A percentile compares a stretch with the other conserved stretches of the same genome.
Evolutionary conservation across 1,140 invertebrate species (phyloP).

Genomic region (Drosophila subobscura): DNA sequence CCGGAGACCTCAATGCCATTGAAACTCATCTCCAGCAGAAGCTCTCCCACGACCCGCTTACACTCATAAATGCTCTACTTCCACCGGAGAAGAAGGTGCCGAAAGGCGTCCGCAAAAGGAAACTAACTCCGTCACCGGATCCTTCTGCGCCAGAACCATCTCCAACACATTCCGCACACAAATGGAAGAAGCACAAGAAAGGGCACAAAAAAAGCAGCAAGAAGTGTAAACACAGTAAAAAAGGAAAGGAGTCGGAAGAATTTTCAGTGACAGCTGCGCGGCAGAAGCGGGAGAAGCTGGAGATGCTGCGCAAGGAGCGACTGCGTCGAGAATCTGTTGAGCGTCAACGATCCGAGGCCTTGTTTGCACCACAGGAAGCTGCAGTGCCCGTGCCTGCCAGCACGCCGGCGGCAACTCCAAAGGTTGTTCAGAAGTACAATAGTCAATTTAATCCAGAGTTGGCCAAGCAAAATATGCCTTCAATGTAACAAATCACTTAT

Average conservation of each 20-base stretch:
- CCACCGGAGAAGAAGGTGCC: conserved; percentile 35
- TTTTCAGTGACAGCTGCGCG: conserved; percentile 11
- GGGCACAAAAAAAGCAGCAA: conserved; percentile 60
- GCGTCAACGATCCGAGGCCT: conserved; percentile 87
- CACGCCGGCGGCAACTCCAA: conserved; percentile 55
- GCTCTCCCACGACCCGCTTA: conserved; percentile 89
- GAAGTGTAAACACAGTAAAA: conserved; percentile 71
- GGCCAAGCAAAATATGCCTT: conserved; percentile 42
- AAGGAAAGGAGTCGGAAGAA: conserved; percentile 42
- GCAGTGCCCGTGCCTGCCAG: not conserved
- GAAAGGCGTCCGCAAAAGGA: conserved; percentile 13
- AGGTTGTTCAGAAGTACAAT: conserved; percentile 66
- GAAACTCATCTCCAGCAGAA: conserved; percentile 88
- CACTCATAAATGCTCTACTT: conserved; percentile 82
- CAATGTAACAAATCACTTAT: not conserved
- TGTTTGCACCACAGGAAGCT: conserved; percentile 85
- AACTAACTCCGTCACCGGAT: conserved; percentile 15
- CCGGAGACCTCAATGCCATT: conserved; percentile 78
- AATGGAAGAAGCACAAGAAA: conserved; percentile 61
- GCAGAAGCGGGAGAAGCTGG: conserved; percentile 85
- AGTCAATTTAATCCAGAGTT: conserved; percentile 69
- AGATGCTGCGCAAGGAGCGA: conserved; percentile 91
- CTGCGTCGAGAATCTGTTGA: conserved; percentile 92
- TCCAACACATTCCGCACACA: conserved; percentile 2
- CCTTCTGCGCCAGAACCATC: not conserved